Evolutionary conservation across 2,888 invertebrate genomes (phyloP).

Genomic region (Drosophila hamatofila): DNA sequence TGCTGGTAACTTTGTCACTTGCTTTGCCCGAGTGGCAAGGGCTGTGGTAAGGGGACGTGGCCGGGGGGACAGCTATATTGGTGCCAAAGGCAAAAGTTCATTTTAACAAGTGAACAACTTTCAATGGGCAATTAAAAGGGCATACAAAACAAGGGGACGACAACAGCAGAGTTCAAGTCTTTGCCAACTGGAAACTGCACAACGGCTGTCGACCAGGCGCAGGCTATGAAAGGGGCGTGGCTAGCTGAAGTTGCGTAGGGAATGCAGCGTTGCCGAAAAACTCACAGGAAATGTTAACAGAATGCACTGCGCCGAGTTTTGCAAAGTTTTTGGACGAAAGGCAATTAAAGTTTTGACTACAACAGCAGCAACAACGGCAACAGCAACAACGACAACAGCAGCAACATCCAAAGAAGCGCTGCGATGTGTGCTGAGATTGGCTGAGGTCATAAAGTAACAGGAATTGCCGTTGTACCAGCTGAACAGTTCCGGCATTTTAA

Average conservation of each 20-base stretch:
- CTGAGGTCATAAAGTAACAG: conserved; percentile 26
- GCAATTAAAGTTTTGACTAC: conserved; percentile 71
- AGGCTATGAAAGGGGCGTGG: not conserved
- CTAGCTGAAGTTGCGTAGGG: conserved; percentile 3
- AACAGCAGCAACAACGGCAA: not conserved
- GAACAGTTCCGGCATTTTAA: conserved; percentile 30
- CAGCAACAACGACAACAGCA: not conserved
- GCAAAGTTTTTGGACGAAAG: conserved; percentile 67
- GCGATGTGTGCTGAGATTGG: conserved; percentile 6
- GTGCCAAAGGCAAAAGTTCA: conserved; percentile 69
- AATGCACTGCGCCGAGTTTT: conserved; percentile 83
- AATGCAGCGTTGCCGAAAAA: conserved; percentile 79
- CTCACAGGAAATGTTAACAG: conserved; percentile 87
- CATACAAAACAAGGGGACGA: conserved; percentile 85
- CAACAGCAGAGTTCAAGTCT: conserved; percentile 45
- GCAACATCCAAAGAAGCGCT: not conserved
- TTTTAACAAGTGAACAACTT: conserved; percentile 81
- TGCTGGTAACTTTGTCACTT: conserved; percentile 46
- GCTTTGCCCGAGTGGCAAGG: conserved; percentile 1
- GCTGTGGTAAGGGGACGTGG: not conserved
- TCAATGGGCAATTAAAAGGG: conserved; percentile 80
- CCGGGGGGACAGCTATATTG: conserved; percentile 12
- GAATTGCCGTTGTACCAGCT: conserved; percentile 20
- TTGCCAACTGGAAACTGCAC: conserved; percentile 34
- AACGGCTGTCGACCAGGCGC: conserved; percentile 22